phyloP scores from a whole-genome alignment of 2,797 vertebrate species.

The Schizopygopsis pylzovi region DNA sequence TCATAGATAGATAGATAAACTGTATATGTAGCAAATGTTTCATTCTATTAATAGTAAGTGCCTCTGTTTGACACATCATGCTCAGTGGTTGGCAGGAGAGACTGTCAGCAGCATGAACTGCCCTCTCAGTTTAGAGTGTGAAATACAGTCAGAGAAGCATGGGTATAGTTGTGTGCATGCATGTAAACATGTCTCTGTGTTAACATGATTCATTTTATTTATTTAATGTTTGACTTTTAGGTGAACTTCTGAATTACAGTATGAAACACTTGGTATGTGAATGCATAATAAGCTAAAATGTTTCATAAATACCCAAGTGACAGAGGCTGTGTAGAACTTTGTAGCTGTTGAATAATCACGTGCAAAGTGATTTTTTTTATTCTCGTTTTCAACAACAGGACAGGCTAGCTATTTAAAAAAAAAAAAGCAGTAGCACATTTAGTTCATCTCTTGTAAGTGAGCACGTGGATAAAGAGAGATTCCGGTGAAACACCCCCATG shows the following conservation, averaged over 20 bases:
- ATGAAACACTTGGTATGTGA: not conserved
- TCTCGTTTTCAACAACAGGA: not conserved
- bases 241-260: not conserved
- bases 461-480: not conserved
- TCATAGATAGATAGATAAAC: not conserved
- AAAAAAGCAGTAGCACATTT: not conserved
- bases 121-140: not conserved
- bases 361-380: not conserved
- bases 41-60: conserved; percentile 11
- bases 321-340: not conserved
- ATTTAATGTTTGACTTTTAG: not conserved
- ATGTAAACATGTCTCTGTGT: not conserved
- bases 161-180: not conserved
- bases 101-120: conserved; percentile 14
- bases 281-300: not conserved
- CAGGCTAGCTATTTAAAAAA: not conserved
- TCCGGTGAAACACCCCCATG: not conserved
- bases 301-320: not conserved
- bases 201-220: not conserved
- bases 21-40: conserved; percentile 14
- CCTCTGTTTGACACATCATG: conserved; percentile 17
- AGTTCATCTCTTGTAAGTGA: not conserved
- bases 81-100: conserved; percentile 11
- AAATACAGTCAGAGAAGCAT: not conserved
- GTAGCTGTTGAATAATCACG: not conserved